A percentile compares a stretch with the other conserved stretches of the same genome.
Evolutionary conservation across 2,113 vertebrate genomes (phyloP).

Genomic region (Eonycteris spelaea): DNA sequence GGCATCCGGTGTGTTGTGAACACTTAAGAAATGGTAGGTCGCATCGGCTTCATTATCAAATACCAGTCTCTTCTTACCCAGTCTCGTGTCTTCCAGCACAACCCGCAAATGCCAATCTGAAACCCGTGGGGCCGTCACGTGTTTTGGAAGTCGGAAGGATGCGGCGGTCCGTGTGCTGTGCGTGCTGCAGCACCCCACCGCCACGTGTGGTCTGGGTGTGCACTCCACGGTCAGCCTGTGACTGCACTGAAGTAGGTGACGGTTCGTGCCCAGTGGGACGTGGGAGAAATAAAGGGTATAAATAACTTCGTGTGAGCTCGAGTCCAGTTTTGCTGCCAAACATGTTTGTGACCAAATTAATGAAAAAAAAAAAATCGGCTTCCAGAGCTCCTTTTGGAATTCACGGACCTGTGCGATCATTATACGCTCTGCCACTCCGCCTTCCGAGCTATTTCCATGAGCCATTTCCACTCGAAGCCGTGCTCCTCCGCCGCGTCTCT

Average conservation of each 20-base stretch:
- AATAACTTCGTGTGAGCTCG: background rate
- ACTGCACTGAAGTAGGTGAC: background rate
- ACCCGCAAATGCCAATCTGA: background rate
- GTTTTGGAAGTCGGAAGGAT: background rate
- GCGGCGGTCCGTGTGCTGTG: no score
- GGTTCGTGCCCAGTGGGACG: background rate
- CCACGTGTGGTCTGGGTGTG: background rate
- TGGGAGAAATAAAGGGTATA: background rate
- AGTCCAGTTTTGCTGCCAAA: background rate
- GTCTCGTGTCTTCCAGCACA: background rate
- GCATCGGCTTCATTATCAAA: background rate
- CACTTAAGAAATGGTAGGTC: background rate
- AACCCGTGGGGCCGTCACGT: background rate
- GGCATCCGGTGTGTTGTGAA: background rate
- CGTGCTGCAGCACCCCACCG: accelerated
- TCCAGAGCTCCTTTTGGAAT: background rate
- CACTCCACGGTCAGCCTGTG: background rate
- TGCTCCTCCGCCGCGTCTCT: background rate
- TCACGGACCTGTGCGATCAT: background rate
- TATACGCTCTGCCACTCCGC: background rate
- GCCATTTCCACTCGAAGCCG: background rate
- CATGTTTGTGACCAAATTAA: background rate
- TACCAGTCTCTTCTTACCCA: background rate
- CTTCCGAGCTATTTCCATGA: background rate
- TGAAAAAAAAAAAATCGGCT: background rate